Evolutionary conservation across 1,140 invertebrate species (phyloP), one percentile per base, ranked within the genome.

Genomic region (Theocolax elegans): DNA sequence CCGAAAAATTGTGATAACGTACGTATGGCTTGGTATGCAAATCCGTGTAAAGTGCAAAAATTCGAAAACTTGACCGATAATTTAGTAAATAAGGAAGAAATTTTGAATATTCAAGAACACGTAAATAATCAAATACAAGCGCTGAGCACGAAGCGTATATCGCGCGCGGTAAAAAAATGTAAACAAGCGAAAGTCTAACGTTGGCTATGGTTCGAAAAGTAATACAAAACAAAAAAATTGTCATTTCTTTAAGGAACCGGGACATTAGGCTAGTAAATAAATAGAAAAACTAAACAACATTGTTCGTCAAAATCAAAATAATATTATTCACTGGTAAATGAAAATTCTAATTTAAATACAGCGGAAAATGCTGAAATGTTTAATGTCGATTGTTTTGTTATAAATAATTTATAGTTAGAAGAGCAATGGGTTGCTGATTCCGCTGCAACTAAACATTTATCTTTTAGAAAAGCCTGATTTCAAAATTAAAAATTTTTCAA

Each of bases 11-110:
- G 60, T 38, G 48, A 74, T 38, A 75, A 67, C 27, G 53, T 75
- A 19, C 53, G 65, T 35, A 69, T 53, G 25, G 73, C 67, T 12
- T 74, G 70, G 73, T 72, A 72, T 48, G 71, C 67, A 10, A 54
- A 69, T 7, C 60, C 60, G 51, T 63, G 38, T 40, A 48, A 56
- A 2, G 19, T 49, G 19, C 59, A 71, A 63, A 72, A 53, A 19
- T 19, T 72, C 27, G 65, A 74, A 27, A 72, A 59, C 35, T 40
- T 74, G 19, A 59, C n/a, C n/a, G n/a, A n/a, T n/a, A 27, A 72
- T 64, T 40, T 75, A 19, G 56, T 72, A 53, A 65, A 56, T 42
- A 64, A 67, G 65, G 67, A 73, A 51, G 40, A 63, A 17, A 48
- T 71, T 13, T 23, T 63, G 17, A 49, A 49, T 49, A 19, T 49